These are phyloP conservation scores for Acleris cristana DNA, from an alignment of 2,888 invertebrate genomes.

Conservation along the genomic window DNA sequence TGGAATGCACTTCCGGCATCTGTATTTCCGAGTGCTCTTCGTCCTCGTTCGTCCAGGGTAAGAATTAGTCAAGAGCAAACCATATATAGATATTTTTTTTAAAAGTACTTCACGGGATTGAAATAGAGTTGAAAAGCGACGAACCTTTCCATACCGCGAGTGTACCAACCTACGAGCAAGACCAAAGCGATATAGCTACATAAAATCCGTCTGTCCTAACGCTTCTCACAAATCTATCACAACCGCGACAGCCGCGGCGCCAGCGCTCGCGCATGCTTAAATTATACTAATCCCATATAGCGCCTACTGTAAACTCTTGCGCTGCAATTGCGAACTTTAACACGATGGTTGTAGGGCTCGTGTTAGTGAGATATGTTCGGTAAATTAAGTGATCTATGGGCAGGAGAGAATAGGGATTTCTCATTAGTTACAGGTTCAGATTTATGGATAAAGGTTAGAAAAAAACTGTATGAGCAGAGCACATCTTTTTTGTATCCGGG, in stretches of 20 bases:
- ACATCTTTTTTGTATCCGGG: not conserved
- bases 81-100: too few species aligned
- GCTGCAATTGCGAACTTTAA: not conserved
- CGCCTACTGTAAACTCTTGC: slow-evolving; percentile 10
- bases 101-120: too few species aligned
- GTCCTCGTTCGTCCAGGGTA: too few species aligned
- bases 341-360: not conserved
- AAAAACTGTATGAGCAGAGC: not conserved
- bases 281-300: slow-evolving; percentile 35
- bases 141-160: too few species aligned
- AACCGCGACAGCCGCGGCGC: slow-evolving; percentile 19
- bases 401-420: not conserved
- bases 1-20: too few species aligned
- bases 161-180: too few species aligned
- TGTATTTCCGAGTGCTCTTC: too few species aligned
- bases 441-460: not conserved
- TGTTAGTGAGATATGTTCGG: not conserved
- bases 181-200: too few species aligned
- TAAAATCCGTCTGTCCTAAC: slow-evolving; percentile 23
- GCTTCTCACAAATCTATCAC: slow-evolving; percentile 39
- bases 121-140: too few species aligned
- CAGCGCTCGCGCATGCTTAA: slow-evolving; percentile 34
- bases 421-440: not conserved
- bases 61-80: too few species aligned
- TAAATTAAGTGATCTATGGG: not conserved